These are phyloP conservation scores for Diadegma fenestrale DNA, from an alignment of 2,888 invertebrate genomes.

Conservation along the genomic window DNA sequence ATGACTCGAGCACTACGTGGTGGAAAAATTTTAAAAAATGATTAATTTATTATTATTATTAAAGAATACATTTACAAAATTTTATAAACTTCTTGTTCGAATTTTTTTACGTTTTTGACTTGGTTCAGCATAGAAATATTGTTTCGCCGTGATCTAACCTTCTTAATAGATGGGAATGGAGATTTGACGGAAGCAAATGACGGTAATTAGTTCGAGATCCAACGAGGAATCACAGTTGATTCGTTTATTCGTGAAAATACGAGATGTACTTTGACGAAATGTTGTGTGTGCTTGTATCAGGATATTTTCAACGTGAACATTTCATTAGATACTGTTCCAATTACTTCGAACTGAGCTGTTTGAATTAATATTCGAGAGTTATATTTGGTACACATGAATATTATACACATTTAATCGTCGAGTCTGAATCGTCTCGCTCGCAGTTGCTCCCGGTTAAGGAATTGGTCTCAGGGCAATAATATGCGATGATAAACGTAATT, in stretches of 20 bases:
- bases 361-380: slow-evolving; percentile 38
- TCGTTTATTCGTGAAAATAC: not conserved
- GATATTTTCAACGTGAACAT: slow-evolving; percentile 19
- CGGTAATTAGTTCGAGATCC: not conserved
- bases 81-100: no score
- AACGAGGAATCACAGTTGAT: not conserved
- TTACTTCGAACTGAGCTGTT: slow-evolving; percentile 21
- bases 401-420: slow-evolving; percentile 4
- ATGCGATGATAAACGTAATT: slow-evolving; percentile 34
- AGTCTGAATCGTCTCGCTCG: slow-evolving; percentile 18
- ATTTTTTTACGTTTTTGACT: no score
- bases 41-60: no score
- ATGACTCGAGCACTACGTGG: no score
- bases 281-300: not conserved
- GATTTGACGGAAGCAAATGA: not conserved
- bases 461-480: slow-evolving; percentile 40
- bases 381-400: slow-evolving; percentile 2
- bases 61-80: no score
- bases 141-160: no score
- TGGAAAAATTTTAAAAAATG: no score
- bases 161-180: not conserved
- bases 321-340: slow-evolving; percentile 22
- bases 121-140: no score
- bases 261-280: not conserved
- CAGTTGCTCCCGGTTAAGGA: slow-evolving; percentile 39